Conservation (phyloP, 2,888 invertebrate genomes). For the Calliphora vomitoria region DNA sequence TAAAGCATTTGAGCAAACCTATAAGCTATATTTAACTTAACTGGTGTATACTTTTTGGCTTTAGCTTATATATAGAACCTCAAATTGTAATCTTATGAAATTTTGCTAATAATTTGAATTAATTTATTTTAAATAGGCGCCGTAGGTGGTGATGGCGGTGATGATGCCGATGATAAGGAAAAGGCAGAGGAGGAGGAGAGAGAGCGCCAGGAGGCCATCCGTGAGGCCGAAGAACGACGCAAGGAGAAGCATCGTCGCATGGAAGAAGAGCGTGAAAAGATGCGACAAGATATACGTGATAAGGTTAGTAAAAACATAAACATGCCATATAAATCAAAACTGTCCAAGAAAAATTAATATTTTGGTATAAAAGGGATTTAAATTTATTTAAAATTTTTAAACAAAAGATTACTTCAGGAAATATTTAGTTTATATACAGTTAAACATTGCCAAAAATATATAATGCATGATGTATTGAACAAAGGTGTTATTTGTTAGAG, state of each 20-base stretch:
- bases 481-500: too few species aligned
- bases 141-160: constrained; percentile 95
- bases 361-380: background rate
- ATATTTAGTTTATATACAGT: too few species aligned
- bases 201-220: constrained; percentile 98
- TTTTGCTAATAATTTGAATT: constrained; percentile 40
- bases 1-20: background rate
- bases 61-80: background rate
- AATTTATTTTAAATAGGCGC: constrained; percentile 88
- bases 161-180: constrained; percentile 97
- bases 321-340: background rate
- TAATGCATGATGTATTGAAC: too few species aligned
- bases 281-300: constrained; percentile 99
- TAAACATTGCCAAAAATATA: too few species aligned
- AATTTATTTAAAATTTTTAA: too few species aligned
- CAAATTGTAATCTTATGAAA: background rate
- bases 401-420: too few species aligned
- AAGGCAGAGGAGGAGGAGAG: constrained; percentile 99
- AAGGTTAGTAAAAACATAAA: constrained; percentile 88
- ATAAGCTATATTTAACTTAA: background rate
- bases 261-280: constrained; percentile 99
- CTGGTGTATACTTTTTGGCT: constrained; percentile 43
- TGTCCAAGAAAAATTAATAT: background rate
- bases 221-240: constrained; percentile 98
- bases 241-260: constrained; percentile 99